Conservation (phyloP, 2,888 invertebrate species). For the Callimorpha dominula region DNA sequence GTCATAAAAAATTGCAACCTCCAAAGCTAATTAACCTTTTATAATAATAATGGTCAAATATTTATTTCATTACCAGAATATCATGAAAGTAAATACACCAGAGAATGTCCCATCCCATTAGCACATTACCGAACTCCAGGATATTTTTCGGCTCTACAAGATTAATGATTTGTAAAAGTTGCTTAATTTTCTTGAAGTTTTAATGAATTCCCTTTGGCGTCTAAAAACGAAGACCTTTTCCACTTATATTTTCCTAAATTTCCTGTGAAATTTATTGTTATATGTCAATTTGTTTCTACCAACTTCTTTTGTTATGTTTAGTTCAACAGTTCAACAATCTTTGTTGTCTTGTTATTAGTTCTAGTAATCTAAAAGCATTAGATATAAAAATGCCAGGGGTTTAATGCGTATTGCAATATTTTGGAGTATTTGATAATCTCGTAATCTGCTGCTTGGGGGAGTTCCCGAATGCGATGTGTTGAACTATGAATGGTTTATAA, state of each 20-base stretch:
- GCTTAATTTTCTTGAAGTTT: slow-evolving; percentile 60
- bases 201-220: slow-evolving; percentile 57
- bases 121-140: slow-evolving; percentile 25
- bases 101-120: slow-evolving; percentile 3
- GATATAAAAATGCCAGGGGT: neutral
- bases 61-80: slow-evolving; percentile 2
- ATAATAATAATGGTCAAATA: neutral
- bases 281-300: slow-evolving; percentile 22
- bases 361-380: too few relatives aligned
- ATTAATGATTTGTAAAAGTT: slow-evolving; percentile 69
- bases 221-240: slow-evolving; percentile 41
- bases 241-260: slow-evolving; percentile 29
- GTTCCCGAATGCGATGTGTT: too few relatives aligned
- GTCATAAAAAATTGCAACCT: too few relatives aligned
- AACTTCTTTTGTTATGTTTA: slow-evolving; percentile 1
- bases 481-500: too few relatives aligned
- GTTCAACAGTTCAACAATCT: neutral
- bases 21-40: neutral
- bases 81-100: slow-evolving; percentile 4
- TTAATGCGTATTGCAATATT: neutral
- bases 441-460: too few relatives aligned
- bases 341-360: neutral
- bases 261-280: slow-evolving; percentile 27
- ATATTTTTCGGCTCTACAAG: slow-evolving; percentile 56
- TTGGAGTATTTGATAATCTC: neutral